Base-by-base conservation (phyloP, 2,113 vertebrate genomes). In the Bettongia penicillata region DNA sequence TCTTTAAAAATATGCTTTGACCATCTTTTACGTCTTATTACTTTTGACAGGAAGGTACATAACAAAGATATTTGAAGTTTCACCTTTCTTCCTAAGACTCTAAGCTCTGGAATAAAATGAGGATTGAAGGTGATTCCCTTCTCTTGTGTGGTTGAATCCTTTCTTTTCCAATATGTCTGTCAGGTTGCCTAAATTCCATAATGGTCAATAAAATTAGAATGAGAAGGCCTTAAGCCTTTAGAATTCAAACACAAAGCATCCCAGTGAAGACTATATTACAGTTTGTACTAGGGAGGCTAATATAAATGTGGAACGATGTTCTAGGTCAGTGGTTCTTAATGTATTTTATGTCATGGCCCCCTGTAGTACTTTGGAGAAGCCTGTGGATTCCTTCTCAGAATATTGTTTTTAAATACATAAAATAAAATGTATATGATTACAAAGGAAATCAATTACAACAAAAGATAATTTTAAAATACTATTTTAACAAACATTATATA, bases 191-290 rank as follows among this genome's bases (percentile, higher is more conserved):
- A 55, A 24, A 91, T 51, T 22, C 28, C 31, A 52, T 51, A 51
- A 37, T 51, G 91, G 25, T 53, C 89, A 90, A 89, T 24, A 94
- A 95, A 90, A 92, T 10, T 16, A 95, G 91, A 19, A 68, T 43
- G 19, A 0, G 26, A 19, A 53, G 5, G 8, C 55, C 89, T 77
- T 91, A 53, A 28, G 37, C 4, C 22, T 93, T 90, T n/a, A 84
- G 48, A 94, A 53, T 2, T 31, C 19, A 11, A 3, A 61, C 4
- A 8, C 3, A 3, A 25, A 92, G 22, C 57, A 55, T 0, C 93
- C 48, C 37, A 91, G 49, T 57, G 11, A 61, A 93, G 91, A 47
- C 47, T 49, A 31, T 19, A 0, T 5, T 8, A 7, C 6, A 77
- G 16, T 68, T 68, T 68, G 11, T n/a, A 43, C 16, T 2, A 77